Base-by-base conservation (phyloP, 1,140 invertebrate species). In the Macrobrachium rosenbergii region DNA sequence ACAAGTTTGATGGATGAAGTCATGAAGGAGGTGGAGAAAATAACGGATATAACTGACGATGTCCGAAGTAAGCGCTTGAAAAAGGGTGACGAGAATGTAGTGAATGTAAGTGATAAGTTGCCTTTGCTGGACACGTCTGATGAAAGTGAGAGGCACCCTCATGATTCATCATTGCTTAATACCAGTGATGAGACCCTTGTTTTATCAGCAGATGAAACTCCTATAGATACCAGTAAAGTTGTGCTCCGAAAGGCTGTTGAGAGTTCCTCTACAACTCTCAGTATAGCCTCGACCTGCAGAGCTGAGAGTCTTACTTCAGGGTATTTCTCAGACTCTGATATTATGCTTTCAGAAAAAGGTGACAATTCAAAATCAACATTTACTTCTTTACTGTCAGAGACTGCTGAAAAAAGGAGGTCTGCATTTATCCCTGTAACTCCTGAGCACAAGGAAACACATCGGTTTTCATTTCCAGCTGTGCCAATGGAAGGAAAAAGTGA, bases 1-100 rank as follows among this genome's bases (percentile, higher is more conserved):
- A 78, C 82, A 16, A 90, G 87, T 78, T 79, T 90, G 43, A 81
- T 90, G 67, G 73, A 69, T 11, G 89, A 90, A 69, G 89, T 90
- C 10, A 90, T 90, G 89, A 90, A 90, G 78, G 89, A 90, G 76
- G 89, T 90, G 19, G 87, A 90, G 23, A 90, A 90, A 73, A 90
- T 90, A 23, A 83, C 75, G 37, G 86, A 81, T 23, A 72, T 81
- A 72, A 82, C 82, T 11, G 86, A 88, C 64, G 59, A 62, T 63
- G 58, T 89, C 19, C 80, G 64, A 86, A 77, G 17, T 64, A 83
- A 87, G 43, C 73, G 58, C 19, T 52, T 23, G 28, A 82, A 85
- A 23, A 23, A 60, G 3, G 58, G 28, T 78, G 58, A 69, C 14
- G 79, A 88, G 21, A 19, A 37, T 16, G 43, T 43, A 7, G 77